Evolutionary conservation across 2,888 invertebrate species (phyloP), one percentile per base, ranked within the genome.

Genomic region (Andrena fulva): DNA sequence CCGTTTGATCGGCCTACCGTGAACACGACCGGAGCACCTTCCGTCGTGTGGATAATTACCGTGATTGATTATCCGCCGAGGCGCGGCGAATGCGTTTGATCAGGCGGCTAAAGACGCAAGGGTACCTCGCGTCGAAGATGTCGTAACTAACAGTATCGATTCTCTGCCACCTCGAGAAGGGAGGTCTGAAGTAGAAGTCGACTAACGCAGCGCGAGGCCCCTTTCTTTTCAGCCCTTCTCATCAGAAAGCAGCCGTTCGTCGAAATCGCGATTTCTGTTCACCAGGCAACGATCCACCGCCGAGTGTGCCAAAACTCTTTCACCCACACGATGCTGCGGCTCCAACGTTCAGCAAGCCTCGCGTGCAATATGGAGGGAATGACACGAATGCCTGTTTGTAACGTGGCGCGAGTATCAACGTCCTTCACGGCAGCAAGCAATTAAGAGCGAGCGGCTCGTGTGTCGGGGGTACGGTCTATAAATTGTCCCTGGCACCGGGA

Each of bases 391-490:
- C 12, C 10, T 50, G 59, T 60, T 66, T 24, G 56, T 42, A 70
- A 62, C 70, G 4, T 10, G 63, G 24, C 54, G 42, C 67, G 20
- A 63, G 59, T 62, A 67, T 72, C 77, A 66, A 60, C 77, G 72
- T 72, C 72, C 48, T 54, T 69, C 62, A 24, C 29, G 48, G 63
- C 62, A 42, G 60, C 12, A 8, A 75, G 68, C 66, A 77, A 77
- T 77, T 77, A 77, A 72, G 72, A 77, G 59, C 74, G 48, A 16
- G 27, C 66, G n/a, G 42, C 31, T 52, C 67, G 31, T 35, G 52
- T 29, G 74, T 74, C 63, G 33, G 20, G 42, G 16, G 42, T 16
- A 42, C 42, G 63, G 66, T 29, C 48, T 67, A 50, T 69, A 70
- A 76, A 76, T 71, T 76, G 71, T 63, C 59, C 71, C 48, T 48